phyloP scores from a whole-genome alignment of 2,113 vertebrate species.

The Colaptes auratus region DNA sequence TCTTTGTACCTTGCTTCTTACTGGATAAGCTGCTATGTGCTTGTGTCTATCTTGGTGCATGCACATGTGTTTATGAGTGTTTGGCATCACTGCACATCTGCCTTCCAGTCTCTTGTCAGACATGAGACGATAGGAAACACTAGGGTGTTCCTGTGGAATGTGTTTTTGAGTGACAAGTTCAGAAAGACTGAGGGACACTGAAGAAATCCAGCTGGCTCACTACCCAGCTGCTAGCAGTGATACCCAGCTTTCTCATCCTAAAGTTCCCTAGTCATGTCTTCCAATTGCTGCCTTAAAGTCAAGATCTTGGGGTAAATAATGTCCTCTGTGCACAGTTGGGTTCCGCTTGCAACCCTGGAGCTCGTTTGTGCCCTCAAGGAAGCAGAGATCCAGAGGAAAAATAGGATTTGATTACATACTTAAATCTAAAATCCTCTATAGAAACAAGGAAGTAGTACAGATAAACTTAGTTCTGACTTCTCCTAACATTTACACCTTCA shows the following conservation, averaged over 20 bases:
- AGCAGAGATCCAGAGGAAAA: no score
- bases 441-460: not conserved
- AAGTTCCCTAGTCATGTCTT: not conserved
- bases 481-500: not conserved
- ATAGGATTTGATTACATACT: not conserved
- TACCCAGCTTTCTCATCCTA: not conserved
- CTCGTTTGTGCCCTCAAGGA: not conserved
- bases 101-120: fast-evolving
- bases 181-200: not conserved
- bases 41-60: not conserved
- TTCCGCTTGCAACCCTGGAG: not conserved
- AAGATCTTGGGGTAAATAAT: not conserved
- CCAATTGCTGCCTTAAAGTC: not conserved
- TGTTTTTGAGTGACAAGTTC: not conserved
- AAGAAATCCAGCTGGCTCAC: not conserved
- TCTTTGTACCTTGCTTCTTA: fast-evolving
- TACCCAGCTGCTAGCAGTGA: not conserved
- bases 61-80: not conserved
- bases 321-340: not conserved
- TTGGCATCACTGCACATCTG: not conserved
- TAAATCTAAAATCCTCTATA: not conserved
- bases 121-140: not conserved
- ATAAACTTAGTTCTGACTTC: not conserved
- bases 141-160: not conserved
- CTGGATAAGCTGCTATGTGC: not conserved